Evolutionary conservation across 2,113 vertebrate species (phyloP).

Genomic region (Corydoras sp.): DNA sequence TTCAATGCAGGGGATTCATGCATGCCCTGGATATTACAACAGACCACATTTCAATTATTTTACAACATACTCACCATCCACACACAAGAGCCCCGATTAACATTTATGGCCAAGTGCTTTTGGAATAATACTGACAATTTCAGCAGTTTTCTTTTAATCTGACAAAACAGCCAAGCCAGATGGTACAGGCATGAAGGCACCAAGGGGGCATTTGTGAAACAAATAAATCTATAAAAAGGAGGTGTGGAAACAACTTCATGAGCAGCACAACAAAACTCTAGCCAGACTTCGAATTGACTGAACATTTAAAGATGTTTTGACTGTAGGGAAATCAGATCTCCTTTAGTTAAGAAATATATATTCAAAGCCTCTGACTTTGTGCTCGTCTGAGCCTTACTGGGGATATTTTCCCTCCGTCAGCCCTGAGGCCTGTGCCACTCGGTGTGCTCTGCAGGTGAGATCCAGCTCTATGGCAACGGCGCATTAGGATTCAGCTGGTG

Average conservation of each 20-base stretch:
- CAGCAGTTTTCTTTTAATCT: neutral
- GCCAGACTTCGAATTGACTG: constrained; percentile 1
- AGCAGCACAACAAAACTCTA: neutral
- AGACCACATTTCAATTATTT: constrained; percentile 6
- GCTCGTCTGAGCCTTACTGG: constrained; percentile 14
- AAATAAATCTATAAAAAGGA: constrained; percentile 13
- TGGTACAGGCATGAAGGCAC: constrained; percentile 1
- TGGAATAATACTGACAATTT: neutral
- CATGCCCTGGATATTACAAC: constrained; percentile 17
- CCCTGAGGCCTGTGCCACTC: constrained; percentile 8
- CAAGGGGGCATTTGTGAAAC: neutral
- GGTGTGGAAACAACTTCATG: neutral
- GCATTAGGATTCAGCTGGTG: constrained; percentile 47
- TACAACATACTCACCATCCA: neutral
- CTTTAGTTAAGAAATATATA: neutral
- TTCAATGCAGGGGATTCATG: constrained; percentile 24
- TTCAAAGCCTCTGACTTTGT: constrained; percentile 6
- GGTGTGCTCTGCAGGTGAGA: constrained; percentile 20
- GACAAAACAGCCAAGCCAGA: constrained; percentile 1
- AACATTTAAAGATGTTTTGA: constrained; percentile 27
- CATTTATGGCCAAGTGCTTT: neutral
- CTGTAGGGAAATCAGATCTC: constrained; percentile 28
- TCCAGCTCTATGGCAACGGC: constrained; percentile 38
- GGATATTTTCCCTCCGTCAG: constrained; percentile 14
- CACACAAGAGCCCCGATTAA: neutral